Conservation (phyloP, 2,113 vertebrate species). For the Apeltes quadracus region DNA sequence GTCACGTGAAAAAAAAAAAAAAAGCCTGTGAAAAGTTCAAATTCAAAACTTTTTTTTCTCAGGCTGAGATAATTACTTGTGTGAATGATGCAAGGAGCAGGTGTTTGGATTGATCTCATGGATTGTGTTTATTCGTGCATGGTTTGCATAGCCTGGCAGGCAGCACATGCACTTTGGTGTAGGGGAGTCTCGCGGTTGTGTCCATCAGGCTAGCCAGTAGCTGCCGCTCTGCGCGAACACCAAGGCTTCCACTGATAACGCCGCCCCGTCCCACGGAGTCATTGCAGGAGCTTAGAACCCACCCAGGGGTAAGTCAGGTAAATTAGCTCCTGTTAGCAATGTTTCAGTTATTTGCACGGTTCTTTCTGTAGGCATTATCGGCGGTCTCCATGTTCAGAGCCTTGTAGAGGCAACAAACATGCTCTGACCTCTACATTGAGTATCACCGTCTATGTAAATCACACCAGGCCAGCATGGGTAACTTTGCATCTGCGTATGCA, state of each 20-base stretch:
- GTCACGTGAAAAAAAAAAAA: slow-evolving; percentile 27
- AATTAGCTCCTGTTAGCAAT: neutral
- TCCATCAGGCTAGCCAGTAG: neutral
- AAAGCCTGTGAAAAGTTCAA: slow-evolving; percentile 23
- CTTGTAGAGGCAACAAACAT: neutral
- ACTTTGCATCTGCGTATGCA: neutral
- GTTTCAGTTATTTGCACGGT: neutral
- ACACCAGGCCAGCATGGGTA: neutral
- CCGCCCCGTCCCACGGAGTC: neutral
- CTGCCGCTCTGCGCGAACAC: neutral
- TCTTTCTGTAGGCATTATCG: neutral
- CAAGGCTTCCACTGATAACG: neutral
- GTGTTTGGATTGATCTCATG: neutral
- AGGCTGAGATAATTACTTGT: slow-evolving; percentile 2
- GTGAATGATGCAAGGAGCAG: neutral
- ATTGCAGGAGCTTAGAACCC: neutral
- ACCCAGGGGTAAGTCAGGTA: neutral
- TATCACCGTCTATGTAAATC: neutral
- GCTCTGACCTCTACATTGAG: neutral
- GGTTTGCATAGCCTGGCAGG: neutral
- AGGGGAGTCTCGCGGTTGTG: neutral
- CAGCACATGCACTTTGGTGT: neutral
- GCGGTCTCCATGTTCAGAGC: neutral
- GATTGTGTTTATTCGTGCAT: neutral
- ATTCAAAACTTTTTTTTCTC: slow-evolving; percentile 31